Evolutionary conservation across 2,113 vertebrate genomes (phyloP).

Genomic region (Diglossa brunneiventris): DNA sequence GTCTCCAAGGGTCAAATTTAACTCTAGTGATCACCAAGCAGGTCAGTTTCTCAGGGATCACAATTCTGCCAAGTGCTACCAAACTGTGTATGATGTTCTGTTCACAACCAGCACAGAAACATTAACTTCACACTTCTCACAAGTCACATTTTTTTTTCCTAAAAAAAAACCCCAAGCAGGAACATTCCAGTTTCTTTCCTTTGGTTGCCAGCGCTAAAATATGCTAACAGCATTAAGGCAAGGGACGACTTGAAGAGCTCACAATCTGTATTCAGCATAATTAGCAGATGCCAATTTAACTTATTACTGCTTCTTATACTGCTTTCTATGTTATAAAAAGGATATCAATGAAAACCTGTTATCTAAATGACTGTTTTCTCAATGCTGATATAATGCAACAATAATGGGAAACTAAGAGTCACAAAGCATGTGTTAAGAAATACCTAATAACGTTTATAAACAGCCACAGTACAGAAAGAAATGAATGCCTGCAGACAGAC

Average conservation of each 20-base stretch:
- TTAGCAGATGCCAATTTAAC: conserved; percentile 71
- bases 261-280: conserved; percentile 69
- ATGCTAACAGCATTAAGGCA: conserved; percentile 69
- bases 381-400: conserved; percentile 38
- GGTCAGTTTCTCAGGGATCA: neutral
- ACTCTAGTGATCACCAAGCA: neutral
- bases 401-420: conserved; percentile 28
- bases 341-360: conserved; percentile 49
- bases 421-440: conserved; percentile 38
- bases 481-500: conserved; percentile 33
- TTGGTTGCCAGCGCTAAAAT: conserved; percentile 67
- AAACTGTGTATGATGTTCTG: neutral
- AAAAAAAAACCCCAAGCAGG: neutral
- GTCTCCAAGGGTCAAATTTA: neutral
- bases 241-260: conserved; percentile 62
- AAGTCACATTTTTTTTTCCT: neutral
- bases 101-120: neutral
- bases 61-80: neutral
- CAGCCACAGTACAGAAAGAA: neutral
- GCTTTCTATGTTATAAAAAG: conserved; percentile 45
- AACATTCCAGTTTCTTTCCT: conserved; percentile 57
- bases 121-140: conserved; percentile 9
- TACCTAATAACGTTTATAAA: conserved; percentile 12
- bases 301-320: conserved; percentile 60
- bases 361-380: conserved; percentile 55